These are phyloP conservation scores for Smutsia temminckii DNA, from an alignment of 2,797 vertebrate species.

Conservation along the genomic window DNA sequence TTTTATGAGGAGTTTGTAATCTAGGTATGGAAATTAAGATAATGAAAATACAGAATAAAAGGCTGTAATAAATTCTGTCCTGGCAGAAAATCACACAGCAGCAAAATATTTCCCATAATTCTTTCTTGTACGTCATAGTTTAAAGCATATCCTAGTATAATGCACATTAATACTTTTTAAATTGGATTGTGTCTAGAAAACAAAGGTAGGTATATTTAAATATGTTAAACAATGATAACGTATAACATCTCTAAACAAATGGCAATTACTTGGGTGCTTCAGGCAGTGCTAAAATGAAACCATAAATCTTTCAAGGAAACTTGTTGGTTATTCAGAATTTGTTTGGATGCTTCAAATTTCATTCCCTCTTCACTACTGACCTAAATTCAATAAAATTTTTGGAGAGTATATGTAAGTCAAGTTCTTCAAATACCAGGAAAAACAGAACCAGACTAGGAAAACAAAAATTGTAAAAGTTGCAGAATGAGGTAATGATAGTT, in stretches of 20 bases:
- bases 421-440: background rate
- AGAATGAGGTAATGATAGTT: background rate
- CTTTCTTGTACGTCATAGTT: background rate
- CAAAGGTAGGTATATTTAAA: slow-evolving; percentile 20
- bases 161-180: background rate
- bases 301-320: slow-evolving; percentile 3
- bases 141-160: slow-evolving; percentile 5
- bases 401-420: background rate
- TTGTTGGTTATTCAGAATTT: slow-evolving; percentile 14
- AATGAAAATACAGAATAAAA: slow-evolving; percentile 21
- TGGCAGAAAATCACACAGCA: background rate
- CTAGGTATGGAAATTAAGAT: background rate
- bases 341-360: background rate
- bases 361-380: background rate
- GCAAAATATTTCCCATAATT: background rate
- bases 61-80: background rate
- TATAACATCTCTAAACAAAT: slow-evolving; percentile 31
- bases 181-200: slow-evolving; percentile 7
- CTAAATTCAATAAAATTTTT: slow-evolving; percentile 12
- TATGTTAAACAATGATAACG: background rate
- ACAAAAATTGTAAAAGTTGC: background rate
- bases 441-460: background rate
- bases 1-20: background rate
- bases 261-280: background rate
- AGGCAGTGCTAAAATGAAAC: background rate